Percentiles rank a stretch among this genome's conserved stretches.
Evolutionary conservation across 2,888 invertebrate species (phyloP).

Genomic region (Brenthis daphne): DNA sequence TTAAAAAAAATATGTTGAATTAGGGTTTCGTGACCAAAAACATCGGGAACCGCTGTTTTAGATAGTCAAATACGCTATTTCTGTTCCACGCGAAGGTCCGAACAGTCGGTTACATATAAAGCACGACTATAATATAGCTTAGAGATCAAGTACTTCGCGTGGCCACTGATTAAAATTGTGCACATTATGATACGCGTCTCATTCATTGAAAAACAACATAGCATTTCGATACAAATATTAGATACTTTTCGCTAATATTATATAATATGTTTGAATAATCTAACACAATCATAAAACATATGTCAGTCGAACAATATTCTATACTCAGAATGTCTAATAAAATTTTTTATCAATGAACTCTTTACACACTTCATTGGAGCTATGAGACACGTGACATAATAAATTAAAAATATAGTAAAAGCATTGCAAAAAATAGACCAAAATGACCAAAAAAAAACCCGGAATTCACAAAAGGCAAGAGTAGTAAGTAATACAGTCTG

Average conservation of each 20-base stretch:
- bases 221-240: too few relatives aligned
- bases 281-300: slow-evolving; percentile 3
- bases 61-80: slow-evolving; percentile 24
- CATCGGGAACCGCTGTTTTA: neutral
- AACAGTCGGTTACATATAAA: neutral
- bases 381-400: slow-evolving; percentile 10
- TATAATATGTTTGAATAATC: neutral
- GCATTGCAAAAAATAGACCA: slow-evolving; percentile 39
- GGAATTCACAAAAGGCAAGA: neutral
- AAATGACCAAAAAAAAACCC: slow-evolving; percentile 14
- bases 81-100: neutral
- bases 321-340: neutral
- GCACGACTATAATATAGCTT: slow-evolving; percentile 7
- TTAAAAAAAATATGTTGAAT: too few relatives aligned
- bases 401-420: slow-evolving; percentile 26
- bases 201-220: neutral
- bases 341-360: too few relatives aligned
- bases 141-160: slow-evolving; percentile 24
- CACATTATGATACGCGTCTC: slow-evolving; percentile 11
- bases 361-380: too few relatives aligned
- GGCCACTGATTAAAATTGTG: slow-evolving; percentile 1
- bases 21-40: neutral
- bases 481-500: neutral
- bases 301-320: slow-evolving; percentile 6
- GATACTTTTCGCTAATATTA: neutral